Percentiles rank a stretch among this genome's conserved stretches.
These are phyloP conservation scores for Heptranchias perlo DNA, from an alignment of 2,113 vertebrate species.

Conservation along the genomic window DNA sequence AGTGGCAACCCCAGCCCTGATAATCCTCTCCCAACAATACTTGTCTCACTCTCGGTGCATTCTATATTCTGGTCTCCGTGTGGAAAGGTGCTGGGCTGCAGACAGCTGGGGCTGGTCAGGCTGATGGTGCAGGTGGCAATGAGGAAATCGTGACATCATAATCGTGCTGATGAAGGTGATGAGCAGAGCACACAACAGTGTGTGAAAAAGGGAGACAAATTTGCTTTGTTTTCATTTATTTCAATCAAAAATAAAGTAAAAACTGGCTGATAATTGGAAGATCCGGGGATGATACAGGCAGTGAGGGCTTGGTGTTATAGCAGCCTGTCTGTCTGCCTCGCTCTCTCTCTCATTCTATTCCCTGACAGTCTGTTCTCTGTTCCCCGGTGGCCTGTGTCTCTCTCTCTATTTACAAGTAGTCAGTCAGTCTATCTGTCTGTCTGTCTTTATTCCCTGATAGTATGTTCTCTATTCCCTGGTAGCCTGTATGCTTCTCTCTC, in stretches of 20 bases:
- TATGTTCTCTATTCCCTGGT: too few species aligned
- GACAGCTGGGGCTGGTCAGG: not conserved
- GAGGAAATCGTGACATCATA: slow-evolving; percentile 18
- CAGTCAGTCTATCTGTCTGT: not conserved
- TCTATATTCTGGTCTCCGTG: not conserved
- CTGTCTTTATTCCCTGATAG: not conserved
- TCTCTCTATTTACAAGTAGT: not conserved
- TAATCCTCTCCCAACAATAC: not conserved
- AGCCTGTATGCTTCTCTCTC: not conserved
- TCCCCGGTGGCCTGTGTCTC: too few species aligned
- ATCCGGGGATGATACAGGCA: too few species aligned
- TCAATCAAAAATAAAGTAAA: not conserved
- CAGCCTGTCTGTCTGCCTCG: not conserved
- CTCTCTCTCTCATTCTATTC: not conserved
- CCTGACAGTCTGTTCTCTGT: not conserved
- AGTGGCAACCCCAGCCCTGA: not conserved
- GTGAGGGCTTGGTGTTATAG: not conserved
- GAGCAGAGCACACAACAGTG: not conserved
- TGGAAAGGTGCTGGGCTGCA: not conserved
- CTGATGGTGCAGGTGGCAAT: not conserved
- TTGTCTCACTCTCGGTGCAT: not conserved
- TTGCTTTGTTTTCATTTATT: not conserved
- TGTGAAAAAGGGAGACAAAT: not conserved
- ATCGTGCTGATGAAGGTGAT: not conserved
- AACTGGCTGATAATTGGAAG: not conserved